phyloP scores from a whole-genome alignment of 1,140 invertebrate species.

The Drosophila sechellia region DNA sequence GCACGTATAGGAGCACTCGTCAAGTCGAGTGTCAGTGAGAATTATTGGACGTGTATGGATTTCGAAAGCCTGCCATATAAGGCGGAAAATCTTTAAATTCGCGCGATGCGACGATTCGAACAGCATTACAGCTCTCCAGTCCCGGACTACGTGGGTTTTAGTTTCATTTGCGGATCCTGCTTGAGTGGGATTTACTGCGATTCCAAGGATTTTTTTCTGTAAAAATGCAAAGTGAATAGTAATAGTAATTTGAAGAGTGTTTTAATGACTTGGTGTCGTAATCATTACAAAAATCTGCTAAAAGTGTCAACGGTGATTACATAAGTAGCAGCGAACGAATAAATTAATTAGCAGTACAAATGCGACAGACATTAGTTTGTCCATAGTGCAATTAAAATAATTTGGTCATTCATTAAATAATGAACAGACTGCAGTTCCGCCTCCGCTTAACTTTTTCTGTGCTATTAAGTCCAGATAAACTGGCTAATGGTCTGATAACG shows the following conservation, averaged over 20 bases:
- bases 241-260: too few relatives aligned
- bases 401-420: conserved; percentile 36
- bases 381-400: conserved; percentile 41
- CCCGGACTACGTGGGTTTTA: conserved; percentile 13
- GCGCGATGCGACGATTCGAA: conserved; percentile 22
- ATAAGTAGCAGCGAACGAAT: neutral
- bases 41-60: conserved; percentile 56
- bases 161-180: conserved; percentile 15
- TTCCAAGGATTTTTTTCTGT: conserved; percentile 34
- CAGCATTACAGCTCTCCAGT: conserved; percentile 50
- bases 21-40: conserved; percentile 33
- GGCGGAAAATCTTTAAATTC: conserved; percentile 71
- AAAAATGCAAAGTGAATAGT: conserved; percentile 23
- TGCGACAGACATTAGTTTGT: conserved; percentile 20
- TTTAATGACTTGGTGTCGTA: neutral
- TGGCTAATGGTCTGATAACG: conserved; percentile 22
- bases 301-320: conserved; percentile 43
- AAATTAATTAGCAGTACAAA: conserved; percentile 4
- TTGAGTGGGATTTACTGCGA: conserved; percentile 8
- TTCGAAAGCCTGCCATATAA: conserved; percentile 24
- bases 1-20: conserved; percentile 43
- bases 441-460: neutral
- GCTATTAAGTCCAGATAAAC: neutral
- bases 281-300: conserved; percentile 15
- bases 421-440: conserved; percentile 18